phyloP scores from a whole-genome alignment of 2,113 vertebrate genomes.

The Pomatostomus ruficeps region DNA sequence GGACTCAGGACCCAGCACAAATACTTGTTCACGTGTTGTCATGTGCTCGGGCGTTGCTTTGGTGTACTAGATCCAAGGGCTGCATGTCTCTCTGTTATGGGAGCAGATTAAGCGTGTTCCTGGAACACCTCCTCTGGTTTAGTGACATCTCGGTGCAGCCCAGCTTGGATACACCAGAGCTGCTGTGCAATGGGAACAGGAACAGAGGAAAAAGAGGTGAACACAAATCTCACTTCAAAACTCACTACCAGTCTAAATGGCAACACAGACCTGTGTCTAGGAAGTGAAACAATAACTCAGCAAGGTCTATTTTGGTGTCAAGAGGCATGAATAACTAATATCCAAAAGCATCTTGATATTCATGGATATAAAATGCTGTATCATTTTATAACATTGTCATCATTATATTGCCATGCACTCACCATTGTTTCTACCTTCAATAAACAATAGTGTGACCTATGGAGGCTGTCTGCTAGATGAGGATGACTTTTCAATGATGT shows the following conservation, averaged over 20 bases:
- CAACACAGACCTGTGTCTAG: neutral
- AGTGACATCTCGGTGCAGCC: neutral
- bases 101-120: neutral
- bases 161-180: neutral
- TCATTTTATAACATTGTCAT: neutral
- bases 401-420: neutral
- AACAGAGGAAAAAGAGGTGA: neutral
- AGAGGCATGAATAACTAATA: neutral
- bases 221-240: neutral
- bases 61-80: neutral
- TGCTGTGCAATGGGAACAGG: neutral
- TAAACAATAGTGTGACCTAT: neutral
- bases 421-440: neutral
- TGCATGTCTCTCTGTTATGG: fast-evolving
- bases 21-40: neutral
- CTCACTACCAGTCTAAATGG: neutral
- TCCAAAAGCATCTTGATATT: neutral
- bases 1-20: neutral
- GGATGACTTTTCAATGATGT: neutral
- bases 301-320: neutral
- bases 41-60: neutral
- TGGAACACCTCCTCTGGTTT: neutral
- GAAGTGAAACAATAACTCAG: neutral
- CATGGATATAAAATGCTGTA: neutral
- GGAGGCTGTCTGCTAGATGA: neutral